These are phyloP conservation scores for Argyresthia albistria DNA, from an alignment of 2,888 invertebrate species.

Conservation along the genomic window DNA sequence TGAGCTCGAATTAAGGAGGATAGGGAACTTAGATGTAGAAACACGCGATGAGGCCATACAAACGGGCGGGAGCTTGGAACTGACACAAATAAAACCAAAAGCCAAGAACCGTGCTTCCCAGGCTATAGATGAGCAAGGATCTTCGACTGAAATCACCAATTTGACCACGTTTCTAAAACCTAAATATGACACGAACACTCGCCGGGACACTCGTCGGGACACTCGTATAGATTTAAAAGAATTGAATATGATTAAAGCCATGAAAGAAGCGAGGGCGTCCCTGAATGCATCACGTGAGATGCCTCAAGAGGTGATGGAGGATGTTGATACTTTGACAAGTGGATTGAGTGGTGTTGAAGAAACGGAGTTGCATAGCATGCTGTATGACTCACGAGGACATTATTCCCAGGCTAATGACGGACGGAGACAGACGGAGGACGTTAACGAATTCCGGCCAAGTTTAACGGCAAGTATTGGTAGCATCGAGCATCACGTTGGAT, in stretches of 20 bases:
- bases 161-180: not conserved
- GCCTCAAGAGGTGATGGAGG: not conserved
- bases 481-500: not conserved
- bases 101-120: not conserved
- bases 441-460: not conserved
- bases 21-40: conserved; percentile 9
- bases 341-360: not conserved
- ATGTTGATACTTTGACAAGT: too few species aligned
- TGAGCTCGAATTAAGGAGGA: conserved; percentile 36
- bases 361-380: not conserved
- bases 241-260: not conserved
- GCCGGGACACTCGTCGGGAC: too few species aligned
- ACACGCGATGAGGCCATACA: conserved; percentile 31
- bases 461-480: not conserved
- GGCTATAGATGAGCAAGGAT: not conserved
- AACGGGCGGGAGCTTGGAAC: conserved; percentile 44
- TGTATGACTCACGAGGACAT: not conserved
- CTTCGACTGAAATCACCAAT: not conserved
- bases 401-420: not conserved
- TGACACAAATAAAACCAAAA: conserved; percentile 9
- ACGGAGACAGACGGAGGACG: too few species aligned
- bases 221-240: not conserved
- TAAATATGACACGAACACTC: not conserved
- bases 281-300: not conserved
- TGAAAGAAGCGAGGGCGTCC: not conserved